Evolutionary conservation across 92 coral and sea anemone genomes (phyloP), one percentile per base, ranked within the genome.

Genomic region (Plumapathes pennacea): DNA sequence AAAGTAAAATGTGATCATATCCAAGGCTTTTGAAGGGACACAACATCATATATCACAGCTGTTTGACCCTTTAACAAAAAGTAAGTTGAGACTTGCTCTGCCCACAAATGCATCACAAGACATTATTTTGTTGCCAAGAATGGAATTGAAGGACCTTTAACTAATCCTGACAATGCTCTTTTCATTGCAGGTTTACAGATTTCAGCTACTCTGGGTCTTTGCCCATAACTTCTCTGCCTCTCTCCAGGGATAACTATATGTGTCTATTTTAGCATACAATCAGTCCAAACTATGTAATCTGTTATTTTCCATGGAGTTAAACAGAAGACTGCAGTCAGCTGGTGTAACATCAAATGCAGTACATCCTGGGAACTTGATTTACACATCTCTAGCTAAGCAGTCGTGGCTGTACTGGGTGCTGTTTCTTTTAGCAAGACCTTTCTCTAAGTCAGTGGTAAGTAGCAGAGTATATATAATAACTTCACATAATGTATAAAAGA

Each of bases 301-400:
- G 25, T 52, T 92, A 49, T 83, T 92, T 8, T 78, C 98, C 12
- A 84, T 84, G 96, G 98, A 92, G 32, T 72, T 92, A 12, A 88
- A 88, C 54, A 82, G 94, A 10, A 85, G 96, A 10, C 66, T 88
- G 1, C 77, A 72, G 32, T 43, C 87, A 46, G 57, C 74, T 21
- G 94, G 98, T 11, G 96, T 92, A n/a, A 88, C 96, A 4, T 66
- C 89, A 21, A 83, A 83, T 64, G 96, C 98, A 7, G 89, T 88
- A 5, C 96, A 92, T 73, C 98, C 98, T 8, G 96, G 98, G 20
- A 92, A 92, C 50, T 42, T 92, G 58, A 88, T 92, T 49, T 84
- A 72, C 64, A 84, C 98, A 10, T 78, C 96, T 40, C 54, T 92
- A 27, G 56, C 85, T 15, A 78, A 68, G 57, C 61, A 66, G 27